Evolutionary conservation across 1,140 invertebrate genomes (phyloP).

Genomic region (Drosophila cardini): DNA sequence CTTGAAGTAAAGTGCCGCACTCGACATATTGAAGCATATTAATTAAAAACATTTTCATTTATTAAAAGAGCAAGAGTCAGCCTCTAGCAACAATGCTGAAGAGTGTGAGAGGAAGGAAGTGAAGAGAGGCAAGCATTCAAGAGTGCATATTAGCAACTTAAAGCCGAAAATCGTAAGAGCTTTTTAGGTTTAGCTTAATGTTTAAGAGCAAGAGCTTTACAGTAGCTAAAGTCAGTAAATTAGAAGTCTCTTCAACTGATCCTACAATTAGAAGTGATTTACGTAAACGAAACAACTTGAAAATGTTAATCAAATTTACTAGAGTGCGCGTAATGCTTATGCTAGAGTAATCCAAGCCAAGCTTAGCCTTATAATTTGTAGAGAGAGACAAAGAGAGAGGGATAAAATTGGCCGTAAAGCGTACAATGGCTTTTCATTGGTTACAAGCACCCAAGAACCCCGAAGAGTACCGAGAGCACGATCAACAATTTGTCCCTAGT

Average conservation of each 20-base stretch:
- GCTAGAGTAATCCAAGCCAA: background rate
- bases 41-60: constrained; percentile 80
- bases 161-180: background rate
- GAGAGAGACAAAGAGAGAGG: background rate
- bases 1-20: constrained; percentile 51
- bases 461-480: background rate
- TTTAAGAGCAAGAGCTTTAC: too few species aligned
- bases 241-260: too few species aligned
- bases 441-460: background rate
- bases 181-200: background rate
- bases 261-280: constrained; percentile 11
- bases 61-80: constrained; percentile 68
- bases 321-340: background rate
- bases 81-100: background rate
- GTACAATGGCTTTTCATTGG: constrained; percentile 32
- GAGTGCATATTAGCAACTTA: background rate
- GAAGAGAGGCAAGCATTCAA: background rate
- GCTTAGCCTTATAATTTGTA: constrained; percentile 41
- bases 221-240: too few species aligned
- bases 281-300: background rate
- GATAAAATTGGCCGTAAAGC: constrained; percentile 28
- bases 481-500: constrained; percentile 53
- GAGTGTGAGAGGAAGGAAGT: background rate
- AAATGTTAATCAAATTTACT: constrained; percentile 8
- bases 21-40: constrained; percentile 81